Conservation (phyloP, 1,140 invertebrate species). For the Cheumatopsyche charites region DNA sequence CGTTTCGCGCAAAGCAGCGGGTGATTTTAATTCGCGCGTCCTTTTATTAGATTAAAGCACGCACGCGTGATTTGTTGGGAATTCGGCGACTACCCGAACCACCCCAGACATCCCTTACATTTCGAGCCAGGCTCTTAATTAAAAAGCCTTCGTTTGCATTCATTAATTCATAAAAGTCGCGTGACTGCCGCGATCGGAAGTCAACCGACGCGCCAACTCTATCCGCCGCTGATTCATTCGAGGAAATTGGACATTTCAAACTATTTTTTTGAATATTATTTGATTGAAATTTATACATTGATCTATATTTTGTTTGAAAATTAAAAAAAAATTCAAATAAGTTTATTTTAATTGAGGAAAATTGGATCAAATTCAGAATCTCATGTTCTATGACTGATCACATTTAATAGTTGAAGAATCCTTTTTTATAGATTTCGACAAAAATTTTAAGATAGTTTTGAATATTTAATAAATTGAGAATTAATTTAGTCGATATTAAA, state of each 20-base stretch:
- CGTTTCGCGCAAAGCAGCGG: constrained; percentile 31
- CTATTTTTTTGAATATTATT: no score
- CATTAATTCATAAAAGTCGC: constrained; percentile 32
- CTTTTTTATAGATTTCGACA: no score
- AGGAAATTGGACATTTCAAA: constrained; percentile 2
- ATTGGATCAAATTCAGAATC: no score
- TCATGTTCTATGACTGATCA: no score
- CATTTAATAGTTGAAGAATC: no score
- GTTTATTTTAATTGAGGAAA: no score
- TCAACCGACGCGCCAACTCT: not conserved
- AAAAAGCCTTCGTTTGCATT: constrained; percentile 35
- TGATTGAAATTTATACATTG: no score
- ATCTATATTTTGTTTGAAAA: no score
- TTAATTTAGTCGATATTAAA: no score
- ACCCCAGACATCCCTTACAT: not conserved
- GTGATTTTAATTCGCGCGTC: constrained; percentile 43
- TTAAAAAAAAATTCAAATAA: no score
- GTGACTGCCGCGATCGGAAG: constrained; percentile 21
- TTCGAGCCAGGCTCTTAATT: constrained; percentile 26
- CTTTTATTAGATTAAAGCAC: constrained; percentile 34
- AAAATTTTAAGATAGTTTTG: no score
- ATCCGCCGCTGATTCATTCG: not conserved
- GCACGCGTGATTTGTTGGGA: not conserved
- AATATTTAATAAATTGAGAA: no score
- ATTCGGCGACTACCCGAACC: not conserved